These are phyloP conservation scores for Mantis religiosa DNA, from an alignment of 2,888 invertebrate genomes.

Conservation along the genomic window DNA sequence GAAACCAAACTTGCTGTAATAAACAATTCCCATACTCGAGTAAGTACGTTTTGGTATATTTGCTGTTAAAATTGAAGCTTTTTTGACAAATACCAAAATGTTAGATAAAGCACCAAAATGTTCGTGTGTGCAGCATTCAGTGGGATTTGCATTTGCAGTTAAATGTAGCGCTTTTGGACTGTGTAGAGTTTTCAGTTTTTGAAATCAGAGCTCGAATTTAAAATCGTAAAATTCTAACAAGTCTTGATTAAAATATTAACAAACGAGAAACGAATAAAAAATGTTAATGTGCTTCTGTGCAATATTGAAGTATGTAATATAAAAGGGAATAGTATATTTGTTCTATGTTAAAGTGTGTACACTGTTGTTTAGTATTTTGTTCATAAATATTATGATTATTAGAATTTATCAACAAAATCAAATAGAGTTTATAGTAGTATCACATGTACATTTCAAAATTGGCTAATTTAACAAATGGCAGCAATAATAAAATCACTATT, in stretches of 20 bases:
- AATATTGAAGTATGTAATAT: slow-evolving; percentile 15
- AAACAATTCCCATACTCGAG: background rate
- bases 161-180: background rate
- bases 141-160: background rate
- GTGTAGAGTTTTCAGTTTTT: background rate
- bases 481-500: background rate
- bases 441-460: background rate
- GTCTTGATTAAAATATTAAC: background rate
- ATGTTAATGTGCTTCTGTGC: slow-evolving; percentile 18
- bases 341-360: background rate
- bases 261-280: background rate
- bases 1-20: background rate
- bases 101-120: background rate
- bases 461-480: background rate
- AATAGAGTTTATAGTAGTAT: background rate
- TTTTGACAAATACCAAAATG: background rate
- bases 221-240: background rate
- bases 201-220: background rate
- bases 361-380: background rate
- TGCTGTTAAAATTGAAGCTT: background rate
- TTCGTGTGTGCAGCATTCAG: background rate
- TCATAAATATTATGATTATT: background rate
- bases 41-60: background rate
- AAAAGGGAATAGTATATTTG: background rate
- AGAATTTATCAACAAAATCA: background rate